Evolutionary conservation across 1,140 invertebrate species (phyloP), one percentile per base, ranked within the genome.

Genomic region (Lerema accius): DNA sequence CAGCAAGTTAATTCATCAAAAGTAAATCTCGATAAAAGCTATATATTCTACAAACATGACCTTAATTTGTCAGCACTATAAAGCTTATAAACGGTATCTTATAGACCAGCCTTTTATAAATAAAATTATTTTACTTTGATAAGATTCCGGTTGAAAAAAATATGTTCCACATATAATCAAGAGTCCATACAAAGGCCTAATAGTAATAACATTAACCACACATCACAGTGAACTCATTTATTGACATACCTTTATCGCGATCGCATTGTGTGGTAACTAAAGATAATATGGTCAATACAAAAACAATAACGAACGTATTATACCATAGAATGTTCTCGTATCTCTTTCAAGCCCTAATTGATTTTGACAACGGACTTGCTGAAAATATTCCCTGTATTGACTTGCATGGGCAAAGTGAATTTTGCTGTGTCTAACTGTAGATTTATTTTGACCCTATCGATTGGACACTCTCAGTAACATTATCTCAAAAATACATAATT

Each of bases 201-300:
- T 49, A 60, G 26, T 49, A 49, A 49, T 60, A 60, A 49, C 58
- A 60, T 60, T 60, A 49, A 60, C 58, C 48, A 49, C 45, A 60
- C 19, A 49, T 60, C 45, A 11, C 26, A 59, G 28, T 59, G 35
- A 46, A 46, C 42, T 37, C 55, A 60, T 49, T 40, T 60, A 60
- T 60, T 49, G 58, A 39, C 35, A 45, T 60, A 16, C 45, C 15
- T 49, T 60, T 60, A 60, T 60, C 45, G 45, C 15, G 58, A 60
- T 60, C 32, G 55, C 45, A 53, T 67, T 67, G 32, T 51, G 59
- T 67, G 65, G 65, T 67, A 62, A 67, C 42, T 60, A 19, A 28
- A 17, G 58, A 19, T 60, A 60, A 60, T 48, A 60, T 40, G 4
- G 45, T 59, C 56, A 48, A 58, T 59, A 59, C 43, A 59, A 59